These are phyloP conservation scores for Rhagonycha fulva DNA, from an alignment of 2,888 invertebrate genomes.

Conservation along the genomic window DNA sequence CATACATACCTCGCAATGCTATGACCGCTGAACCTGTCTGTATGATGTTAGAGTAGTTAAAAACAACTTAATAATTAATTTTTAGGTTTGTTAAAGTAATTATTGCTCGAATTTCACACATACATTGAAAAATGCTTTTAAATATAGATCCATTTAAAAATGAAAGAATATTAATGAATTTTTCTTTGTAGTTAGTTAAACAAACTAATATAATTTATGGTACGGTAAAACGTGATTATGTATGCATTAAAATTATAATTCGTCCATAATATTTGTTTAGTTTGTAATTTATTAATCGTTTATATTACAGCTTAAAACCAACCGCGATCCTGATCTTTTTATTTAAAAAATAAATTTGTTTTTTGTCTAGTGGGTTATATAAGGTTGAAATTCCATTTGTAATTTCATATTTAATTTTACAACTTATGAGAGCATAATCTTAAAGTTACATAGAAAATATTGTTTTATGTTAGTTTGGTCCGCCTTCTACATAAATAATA, in stretches of 20 bases:
- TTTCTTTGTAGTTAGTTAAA: neutral
- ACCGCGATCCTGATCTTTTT: conserved; percentile 37
- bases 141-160: neutral
- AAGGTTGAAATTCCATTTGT: neutral
- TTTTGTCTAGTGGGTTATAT: neutral
- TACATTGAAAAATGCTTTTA: neutral
- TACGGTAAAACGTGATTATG: conserved; percentile 43
- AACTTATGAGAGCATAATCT: conserved; percentile 23
- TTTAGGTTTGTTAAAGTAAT: neutral
- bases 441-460: conserved; percentile 38
- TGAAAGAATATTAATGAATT: neutral
- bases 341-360: neutral
- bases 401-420: neutral
- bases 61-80: neutral
- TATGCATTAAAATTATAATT: conserved; percentile 55
- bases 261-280: conserved; percentile 54
- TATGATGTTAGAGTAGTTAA: too few relatives aligned
- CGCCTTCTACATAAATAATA: conserved; percentile 46
- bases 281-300: conserved; percentile 52
- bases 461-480: conserved; percentile 42
- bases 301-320: conserved; percentile 48
- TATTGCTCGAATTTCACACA: neutral
- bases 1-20: too few relatives aligned
- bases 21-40: too few relatives aligned
- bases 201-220: conserved; percentile 48